These are phyloP conservation scores for Hirtodrosophila duncani DNA, from an alignment of 2,888 invertebrate species.

Conservation along the genomic window DNA sequence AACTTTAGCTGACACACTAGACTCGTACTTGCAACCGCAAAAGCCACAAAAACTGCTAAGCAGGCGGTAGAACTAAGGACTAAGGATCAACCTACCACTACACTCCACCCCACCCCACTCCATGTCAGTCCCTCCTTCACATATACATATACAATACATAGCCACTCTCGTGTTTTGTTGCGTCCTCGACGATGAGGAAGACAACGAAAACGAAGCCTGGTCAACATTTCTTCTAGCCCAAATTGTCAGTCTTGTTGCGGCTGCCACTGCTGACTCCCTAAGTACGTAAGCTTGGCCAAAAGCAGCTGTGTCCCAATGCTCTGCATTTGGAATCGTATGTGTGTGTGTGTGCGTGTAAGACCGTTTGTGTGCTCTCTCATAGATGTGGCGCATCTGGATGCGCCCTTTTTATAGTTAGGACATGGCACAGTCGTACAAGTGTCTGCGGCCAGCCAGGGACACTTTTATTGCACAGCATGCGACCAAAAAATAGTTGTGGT, in stretches of 20 bases:
- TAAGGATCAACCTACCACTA: not conserved
- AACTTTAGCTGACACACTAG: conserved; percentile 57
- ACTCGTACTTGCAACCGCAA: conserved; percentile 52
- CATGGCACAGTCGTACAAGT: conserved; percentile 55
- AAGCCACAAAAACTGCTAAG: conserved; percentile 59
- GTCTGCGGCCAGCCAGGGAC: conserved; percentile 57
- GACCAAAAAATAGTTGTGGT: conserved; percentile 66
- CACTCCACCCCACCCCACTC: not conserved
- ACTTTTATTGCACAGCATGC: conserved; percentile 67
- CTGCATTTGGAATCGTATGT: conserved; percentile 7
- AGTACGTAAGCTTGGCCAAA: conserved; percentile 56
- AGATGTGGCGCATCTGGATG: conserved; percentile 49
- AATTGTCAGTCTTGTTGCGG: conserved; percentile 55
- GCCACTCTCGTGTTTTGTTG: conserved; percentile 32
- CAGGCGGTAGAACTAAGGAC: conserved; percentile 36
- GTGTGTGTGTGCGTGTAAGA: conserved; percentile 1
- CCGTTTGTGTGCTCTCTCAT: conserved; percentile 19
- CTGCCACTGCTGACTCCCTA: conserved; percentile 12
- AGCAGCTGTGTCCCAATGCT: conserved; percentile 49
- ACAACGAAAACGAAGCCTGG: conserved; percentile 1
- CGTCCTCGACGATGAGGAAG: conserved; percentile 5
- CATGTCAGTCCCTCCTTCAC: conserved; percentile 9
- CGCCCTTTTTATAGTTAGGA: conserved; percentile 58
- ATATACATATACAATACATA: not conserved
- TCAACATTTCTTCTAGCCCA: conserved; percentile 42